A percentile compares a stretch with the other conserved stretches of the same genome.
Evolutionary conservation across 2,797 vertebrate species (phyloP).

Genomic region (Pangasius larnaudii): DNA sequence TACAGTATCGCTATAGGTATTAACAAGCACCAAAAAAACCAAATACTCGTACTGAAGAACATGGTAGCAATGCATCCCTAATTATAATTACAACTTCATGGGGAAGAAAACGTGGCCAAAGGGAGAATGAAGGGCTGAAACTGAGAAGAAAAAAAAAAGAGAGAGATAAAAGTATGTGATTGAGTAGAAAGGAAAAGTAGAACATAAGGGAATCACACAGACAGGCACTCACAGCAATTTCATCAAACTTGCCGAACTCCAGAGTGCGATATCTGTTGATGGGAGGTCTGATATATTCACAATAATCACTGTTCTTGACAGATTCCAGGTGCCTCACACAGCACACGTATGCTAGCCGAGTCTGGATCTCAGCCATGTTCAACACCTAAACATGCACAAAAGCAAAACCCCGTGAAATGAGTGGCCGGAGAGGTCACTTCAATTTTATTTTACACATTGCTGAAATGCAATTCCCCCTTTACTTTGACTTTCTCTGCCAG

Average conservation of each 20-base stretch:
- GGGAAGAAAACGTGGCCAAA: not conserved
- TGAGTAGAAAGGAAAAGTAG: not conserved
- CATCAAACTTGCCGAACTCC: constrained; percentile 93
- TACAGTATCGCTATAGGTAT: not conserved
- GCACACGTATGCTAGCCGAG: constrained; percentile 92
- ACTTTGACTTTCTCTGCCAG: constrained; percentile 93
- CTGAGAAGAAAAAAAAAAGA: not conserved
- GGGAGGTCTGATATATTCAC: constrained; percentile 92
- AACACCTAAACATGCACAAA: constrained; percentile 79
- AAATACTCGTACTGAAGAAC: not conserved
- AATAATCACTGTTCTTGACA: constrained; percentile 92
- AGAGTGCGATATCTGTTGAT: constrained; percentile 91
- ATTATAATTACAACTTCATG: not conserved
- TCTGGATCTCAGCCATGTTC: constrained; percentile 97
- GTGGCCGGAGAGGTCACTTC: not conserved
- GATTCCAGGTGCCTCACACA: constrained; percentile 92
- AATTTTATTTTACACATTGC: not conserved
- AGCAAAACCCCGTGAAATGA: not conserved
- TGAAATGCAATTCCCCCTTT: constrained; percentile 36
- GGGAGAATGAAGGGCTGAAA: not conserved
- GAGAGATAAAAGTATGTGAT: not conserved
- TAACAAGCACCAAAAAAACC: not conserved
- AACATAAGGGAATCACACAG: not conserved
- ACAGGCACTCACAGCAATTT: constrained; percentile 87
- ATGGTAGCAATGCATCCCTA: not conserved